Percentiles rank a stretch among this genome's conserved stretches.
Evolutionary conservation across 1,140 invertebrate genomes (phyloP).

Genomic region (Brevipalpus yothersi): DNA sequence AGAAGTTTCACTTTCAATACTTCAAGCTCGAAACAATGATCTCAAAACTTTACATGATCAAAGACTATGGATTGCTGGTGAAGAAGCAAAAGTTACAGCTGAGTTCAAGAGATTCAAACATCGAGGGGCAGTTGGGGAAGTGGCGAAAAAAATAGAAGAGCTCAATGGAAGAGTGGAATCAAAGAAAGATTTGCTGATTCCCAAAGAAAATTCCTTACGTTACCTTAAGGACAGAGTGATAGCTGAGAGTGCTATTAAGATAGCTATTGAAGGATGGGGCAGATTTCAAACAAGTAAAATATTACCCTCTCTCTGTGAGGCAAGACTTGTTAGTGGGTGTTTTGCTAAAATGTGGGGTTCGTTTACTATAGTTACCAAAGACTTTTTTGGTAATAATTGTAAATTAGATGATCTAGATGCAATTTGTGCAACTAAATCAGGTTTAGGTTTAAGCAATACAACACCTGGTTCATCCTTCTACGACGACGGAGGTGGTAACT

Average conservation of each 20-base stretch:
- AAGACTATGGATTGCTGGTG: conserved; percentile 46
- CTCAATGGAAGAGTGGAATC: conserved; percentile 59
- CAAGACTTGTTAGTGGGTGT: conserved; percentile 14
- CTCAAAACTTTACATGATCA: conserved; percentile 64
- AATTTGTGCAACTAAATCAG: conserved; percentile 31
- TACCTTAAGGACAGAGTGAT: conserved; percentile 37
- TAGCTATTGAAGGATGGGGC: conserved; percentile 22
- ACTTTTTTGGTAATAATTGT: conserved; percentile 54
- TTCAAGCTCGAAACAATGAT: conserved; percentile 48
- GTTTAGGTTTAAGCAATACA: conserved; percentile 14
- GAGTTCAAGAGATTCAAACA: too few species aligned
- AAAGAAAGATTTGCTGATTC: conserved; percentile 50
- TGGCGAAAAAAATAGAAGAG: conserved; percentile 62
- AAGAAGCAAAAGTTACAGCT: too few species aligned
- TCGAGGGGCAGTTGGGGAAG: conserved; percentile 61
- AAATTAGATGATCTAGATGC: conserved; percentile 65
- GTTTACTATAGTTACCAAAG: conserved; percentile 41
- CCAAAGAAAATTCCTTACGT: conserved; percentile 61
- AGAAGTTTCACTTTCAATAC: conserved; percentile 39
- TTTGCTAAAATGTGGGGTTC: conserved; percentile 37
- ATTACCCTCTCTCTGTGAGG: conserved; percentile 38
- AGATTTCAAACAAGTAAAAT: conserved; percentile 54
- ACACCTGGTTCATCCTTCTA: conserved; percentile 27
- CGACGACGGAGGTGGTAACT: conserved; percentile 58
- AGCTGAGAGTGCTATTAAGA: conserved; percentile 20